phyloP scores from a whole-genome alignment of 2,888 invertebrate genomes.

The Drosophila robusta region DNA sequence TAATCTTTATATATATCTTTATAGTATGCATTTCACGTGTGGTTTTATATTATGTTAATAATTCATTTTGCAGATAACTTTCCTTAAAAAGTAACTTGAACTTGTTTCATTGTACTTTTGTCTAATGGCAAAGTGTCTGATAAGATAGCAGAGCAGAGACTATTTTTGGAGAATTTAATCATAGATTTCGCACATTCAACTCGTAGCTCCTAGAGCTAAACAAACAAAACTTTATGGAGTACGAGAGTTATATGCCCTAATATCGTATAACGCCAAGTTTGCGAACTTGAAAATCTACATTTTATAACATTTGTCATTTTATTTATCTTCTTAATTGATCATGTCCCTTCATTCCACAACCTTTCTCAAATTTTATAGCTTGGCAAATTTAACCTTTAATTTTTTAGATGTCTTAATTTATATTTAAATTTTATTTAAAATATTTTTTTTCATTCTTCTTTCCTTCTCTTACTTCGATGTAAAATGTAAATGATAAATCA shows the following conservation, averaged over 20 bases:
- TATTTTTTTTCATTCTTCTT: too few species aligned
- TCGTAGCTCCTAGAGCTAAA: neutral
- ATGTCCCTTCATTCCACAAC: too few species aligned
- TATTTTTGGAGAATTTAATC: conserved; percentile 1
- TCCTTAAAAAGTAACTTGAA: conserved; percentile 21
- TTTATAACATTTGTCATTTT: neutral
- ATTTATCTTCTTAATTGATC: neutral
- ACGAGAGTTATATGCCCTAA: neutral
- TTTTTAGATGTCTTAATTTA: too few species aligned
- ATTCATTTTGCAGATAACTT: conserved; percentile 6
- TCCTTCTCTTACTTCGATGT: too few species aligned
- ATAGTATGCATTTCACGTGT: conserved; percentile 1
- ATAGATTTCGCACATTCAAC: neutral
- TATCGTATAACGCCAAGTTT: neutral
- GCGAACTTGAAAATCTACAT: neutral
- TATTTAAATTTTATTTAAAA: too few species aligned
- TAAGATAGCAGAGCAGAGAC: conserved; percentile 34
- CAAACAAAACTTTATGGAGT: neutral
- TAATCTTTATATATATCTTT: conserved; percentile 12
- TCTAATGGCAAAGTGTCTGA: conserved; percentile 8
- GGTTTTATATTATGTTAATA: neutral
- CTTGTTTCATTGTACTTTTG: conserved; percentile 7
- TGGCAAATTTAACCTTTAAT: too few species aligned
- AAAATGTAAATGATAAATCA: too few species aligned
- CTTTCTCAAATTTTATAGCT: too few species aligned